Base-by-base conservation (phyloP, 2,888 invertebrate genomes). In the Caenorhabditis panamensis region DNA sequence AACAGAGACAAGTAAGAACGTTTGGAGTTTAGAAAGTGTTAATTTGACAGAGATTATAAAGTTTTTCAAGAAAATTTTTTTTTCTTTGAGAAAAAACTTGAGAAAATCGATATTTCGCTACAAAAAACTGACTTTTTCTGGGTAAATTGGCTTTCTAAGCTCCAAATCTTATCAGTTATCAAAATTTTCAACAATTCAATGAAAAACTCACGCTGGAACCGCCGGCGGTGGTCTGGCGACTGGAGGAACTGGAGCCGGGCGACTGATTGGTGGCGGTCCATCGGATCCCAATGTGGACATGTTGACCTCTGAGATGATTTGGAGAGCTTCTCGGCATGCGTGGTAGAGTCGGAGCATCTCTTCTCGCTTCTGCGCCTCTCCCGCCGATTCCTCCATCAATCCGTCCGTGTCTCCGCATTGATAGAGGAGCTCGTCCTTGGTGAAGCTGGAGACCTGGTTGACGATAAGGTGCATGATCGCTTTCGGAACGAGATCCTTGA, bases 281-380 rank as follows among this genome's bases (percentile, higher is more conserved):
- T 97, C 96, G 84, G n/a, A n/a, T n/a, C 95, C 94, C 41, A 96
- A 96, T 4, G 97, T 98, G 59, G 95, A 95, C 95, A 96, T 96
- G 61, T 96, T 96, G 47, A 98, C 97, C 92, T 99, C 84, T 47
- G 96, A 96, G 91, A 99, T 99, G 89, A 99, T 99, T 90, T 94
- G 94, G 87, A 99, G 93, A 44, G 98, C 96, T 92, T 99, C 97
- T 92, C 97, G 98, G 92, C 97, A 97, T 36, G 98, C 97, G 92
- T 98, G 97, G 93, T 99, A 99, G 97, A 98, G 98, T 87, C 97
- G 94, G 88, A 99, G 92, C 95, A 97, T 95, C 93, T 99, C 98
- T 92, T 99, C 98, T 83, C 99, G 94, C 92, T 96, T 95, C 88
- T 95, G 93, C 0, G 97, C 97, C 91, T 98, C 98, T 91, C 98